Evolutionary conservation across 2,797 vertebrate species (phyloP), one percentile per base, ranked within the genome.

Genomic region (Cottoperca gobio): DNA sequence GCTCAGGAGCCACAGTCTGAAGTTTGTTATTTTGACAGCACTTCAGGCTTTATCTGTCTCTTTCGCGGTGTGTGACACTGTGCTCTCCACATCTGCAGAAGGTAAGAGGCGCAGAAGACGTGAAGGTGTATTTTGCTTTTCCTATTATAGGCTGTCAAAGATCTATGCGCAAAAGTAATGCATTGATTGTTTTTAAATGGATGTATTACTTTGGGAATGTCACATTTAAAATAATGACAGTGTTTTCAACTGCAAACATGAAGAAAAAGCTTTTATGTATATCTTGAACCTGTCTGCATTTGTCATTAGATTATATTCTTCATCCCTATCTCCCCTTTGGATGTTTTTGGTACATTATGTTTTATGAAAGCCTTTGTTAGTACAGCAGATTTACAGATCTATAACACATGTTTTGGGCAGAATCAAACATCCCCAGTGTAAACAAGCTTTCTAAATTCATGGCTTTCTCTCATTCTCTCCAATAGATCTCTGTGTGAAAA

Each of bases 11-110:
- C 75, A 84, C 82, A 87, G 82, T 53, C 78, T 88, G 84, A 93
- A 91, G 85, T 93, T 93, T 70, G 86, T 82, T 10, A 66, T 94
- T 82, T 14, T 93, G 86, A 82, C 90, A 66, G 85, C 88, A 55
- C 89, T 95, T 66, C 87, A 86, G 72, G 85, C 88, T 79, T 70
- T 92, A 8, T 84, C 57, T n/a, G 63, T 90, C 54, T 76, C 89
- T 9, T 13, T 87, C 4, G 74, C 62, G 71, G 81, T 73, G 76
- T 64, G 89, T 71, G 86, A 83, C 83, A 68, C 70, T 24, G 64
- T 65, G 70, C 59, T 72, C 70, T 59, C 79, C 71, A 76, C 33
- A 76, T 71, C 89, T 70, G 58, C 77, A 19, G 65, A 79, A 93
- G 94, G 94, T 94, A 92, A 89, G 84, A 55, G 39, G 28, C 24